Percentiles rank a stretch among this genome's conserved stretches.
These are phyloP conservation scores for Acanthopleura granulata DNA, from an alignment of 2,888 invertebrate genomes.

Conservation along the genomic window DNA sequence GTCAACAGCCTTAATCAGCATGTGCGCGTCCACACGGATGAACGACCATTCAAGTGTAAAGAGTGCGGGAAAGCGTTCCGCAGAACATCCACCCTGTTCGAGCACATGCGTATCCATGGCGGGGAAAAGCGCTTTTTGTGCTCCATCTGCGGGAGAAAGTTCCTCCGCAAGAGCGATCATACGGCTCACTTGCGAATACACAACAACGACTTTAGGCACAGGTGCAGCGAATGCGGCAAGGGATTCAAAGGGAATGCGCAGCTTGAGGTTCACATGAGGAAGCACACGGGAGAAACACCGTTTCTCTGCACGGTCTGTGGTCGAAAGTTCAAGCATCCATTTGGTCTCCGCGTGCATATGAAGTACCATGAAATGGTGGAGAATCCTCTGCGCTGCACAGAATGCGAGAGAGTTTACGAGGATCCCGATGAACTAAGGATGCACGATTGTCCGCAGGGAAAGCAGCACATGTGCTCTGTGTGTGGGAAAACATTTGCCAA, in stretches of 20 bases:
- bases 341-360: background rate
- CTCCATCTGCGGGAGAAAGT: constrained; percentile 11
- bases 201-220: background rate
- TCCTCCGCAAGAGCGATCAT: constrained; percentile 7
- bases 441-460: background rate
- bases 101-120: constrained; percentile 9
- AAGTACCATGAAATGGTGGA: constrained; percentile 5
- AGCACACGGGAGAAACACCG: constrained; percentile 11
- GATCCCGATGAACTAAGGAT: constrained; percentile 8
- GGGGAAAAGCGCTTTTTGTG: constrained; percentile 6
- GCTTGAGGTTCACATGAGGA: constrained; percentile 9
- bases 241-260: constrained; percentile 9
- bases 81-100: background rate
- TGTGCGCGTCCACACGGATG: background rate
- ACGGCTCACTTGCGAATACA: constrained; percentile 2
- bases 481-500: constrained; percentile 2
- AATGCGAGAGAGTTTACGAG: background rate
- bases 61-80: background rate
- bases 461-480: constrained; percentile 11
- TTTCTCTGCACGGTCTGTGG: constrained; percentile 12
- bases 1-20: constrained; percentile 5
- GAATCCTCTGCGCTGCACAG: constrained; percentile 6
- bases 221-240: background rate
- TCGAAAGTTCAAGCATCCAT: background rate
- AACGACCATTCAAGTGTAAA: constrained; percentile 3